These are phyloP conservation scores for Mus caroli DNA, from an alignment of 2,797 vertebrate species.

Conservation along the genomic window DNA sequence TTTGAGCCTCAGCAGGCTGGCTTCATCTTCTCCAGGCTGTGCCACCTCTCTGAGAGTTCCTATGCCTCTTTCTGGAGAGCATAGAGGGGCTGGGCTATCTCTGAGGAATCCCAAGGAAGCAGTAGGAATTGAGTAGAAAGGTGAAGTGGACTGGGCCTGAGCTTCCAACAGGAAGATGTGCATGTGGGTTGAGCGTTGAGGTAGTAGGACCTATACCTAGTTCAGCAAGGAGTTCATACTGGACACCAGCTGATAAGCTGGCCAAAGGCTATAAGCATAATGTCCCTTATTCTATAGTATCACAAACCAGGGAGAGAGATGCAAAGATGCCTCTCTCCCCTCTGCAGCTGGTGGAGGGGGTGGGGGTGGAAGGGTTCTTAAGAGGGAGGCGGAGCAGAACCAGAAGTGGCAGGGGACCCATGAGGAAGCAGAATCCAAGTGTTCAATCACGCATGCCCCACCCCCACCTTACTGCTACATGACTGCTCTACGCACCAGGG, in stretches of 20 bases:
- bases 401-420: neutral
- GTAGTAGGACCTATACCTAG: too few species aligned
- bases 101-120: neutral
- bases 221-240: neutral
- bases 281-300: neutral
- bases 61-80: neutral
- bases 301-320: neutral
- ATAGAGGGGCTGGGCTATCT: neutral
- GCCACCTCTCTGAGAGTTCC: neutral
- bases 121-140: neutral
- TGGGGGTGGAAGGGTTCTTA: neutral
- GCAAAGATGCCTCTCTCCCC: neutral
- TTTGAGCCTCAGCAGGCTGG: neutral
- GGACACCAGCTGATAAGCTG: neutral
- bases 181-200: neutral
- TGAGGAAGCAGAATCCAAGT: neutral
- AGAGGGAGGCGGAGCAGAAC: neutral
- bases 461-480: neutral
- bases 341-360: neutral
- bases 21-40: neutral
- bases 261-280: fast-evolving
- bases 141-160: neutral
- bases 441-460: neutral
- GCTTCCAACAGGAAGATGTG: neutral
- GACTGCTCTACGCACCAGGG: neutral